Base-by-base conservation (phyloP, 2,113 vertebrate species). In the Ptychochromis oligacanthus region DNA sequence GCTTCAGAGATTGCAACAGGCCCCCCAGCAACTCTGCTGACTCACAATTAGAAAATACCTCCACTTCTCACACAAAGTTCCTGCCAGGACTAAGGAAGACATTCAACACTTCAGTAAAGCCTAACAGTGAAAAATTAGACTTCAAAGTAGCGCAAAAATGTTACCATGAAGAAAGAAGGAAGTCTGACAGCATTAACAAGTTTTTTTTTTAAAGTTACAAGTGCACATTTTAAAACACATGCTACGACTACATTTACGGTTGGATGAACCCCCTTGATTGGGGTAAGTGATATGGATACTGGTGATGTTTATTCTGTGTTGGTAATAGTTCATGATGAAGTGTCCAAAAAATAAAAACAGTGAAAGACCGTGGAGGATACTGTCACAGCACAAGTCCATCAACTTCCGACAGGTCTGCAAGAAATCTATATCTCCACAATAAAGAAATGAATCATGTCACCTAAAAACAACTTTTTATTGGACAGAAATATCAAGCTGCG, bases 1-100 rank as follows among this genome's bases (percentile, higher is more conserved):
- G 70, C 65, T 24, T 76, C 87, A 72, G 57, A 59, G 12, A 76
- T 85, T 81, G 58, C 57, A 81, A 81, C 60, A 89, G 52, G 36
- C 61, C 91, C 76, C 24, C 2, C 15, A 72, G 88, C 57, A 54
- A 81, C 49, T 77, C 38, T 79, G 54, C 82, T 75, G 31, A 62
- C 49, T 80, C 11, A 58, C 81, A 92, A 74, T 84, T 81, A 80
- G 26, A 1, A 75, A 78, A 87, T 60, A 64, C 20, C 46, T 57
- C 0, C 8, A 72, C 81, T 83, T 85, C 67, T 58, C 76, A 87
- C 59, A 72, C 64, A 64, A 79, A 70, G 65, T 17, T 28, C 15
- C 0, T 12, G 18, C 26, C 11, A 13, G 10, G 6, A 58, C 3
- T n/a, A 0, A 64, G 18, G 9, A 43, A 40, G 28, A 59, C 3